Evolutionary conservation across 2,113 vertebrate species (phyloP).

Genomic region (Pristiophorus japonicus): DNA sequence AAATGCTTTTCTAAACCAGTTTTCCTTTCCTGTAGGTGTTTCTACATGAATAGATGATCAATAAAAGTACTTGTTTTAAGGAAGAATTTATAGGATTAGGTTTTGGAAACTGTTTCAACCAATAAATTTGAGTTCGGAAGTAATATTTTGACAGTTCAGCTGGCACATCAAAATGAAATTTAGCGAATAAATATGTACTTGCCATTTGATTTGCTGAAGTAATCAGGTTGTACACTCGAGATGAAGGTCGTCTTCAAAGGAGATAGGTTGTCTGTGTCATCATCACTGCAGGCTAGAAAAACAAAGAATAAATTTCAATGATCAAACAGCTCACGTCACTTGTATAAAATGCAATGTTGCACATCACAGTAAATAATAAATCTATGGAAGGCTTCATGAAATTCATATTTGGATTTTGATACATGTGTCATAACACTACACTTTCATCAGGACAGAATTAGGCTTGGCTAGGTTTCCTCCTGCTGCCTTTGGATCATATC

Average conservation of each 20-base stretch:
- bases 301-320: slow-evolving; percentile 33
- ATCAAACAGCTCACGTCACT: slow-evolving; percentile 29
- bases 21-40: background rate
- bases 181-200: slow-evolving; percentile 38
- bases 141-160: background rate
- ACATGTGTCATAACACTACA: background rate
- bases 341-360: background rate
- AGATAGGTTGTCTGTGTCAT: slow-evolving; percentile 70
- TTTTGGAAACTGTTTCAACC: background rate
- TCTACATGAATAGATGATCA: background rate
- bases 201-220: slow-evolving; percentile 69
- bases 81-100: background rate
- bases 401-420: background rate
- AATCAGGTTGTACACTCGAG: slow-evolving; percentile 76
- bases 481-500: background rate
- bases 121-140: background rate
- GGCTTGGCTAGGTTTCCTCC: background rate
- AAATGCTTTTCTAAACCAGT: background rate
- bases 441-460: background rate
- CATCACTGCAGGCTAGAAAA: slow-evolving; percentile 72
- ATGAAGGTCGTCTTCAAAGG: slow-evolving; percentile 72
- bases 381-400: background rate
- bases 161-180: background rate
- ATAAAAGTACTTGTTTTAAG: background rate
- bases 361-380: background rate